These are phyloP conservation scores for Podiceps cristatus DNA, from an alignment of 2,113 vertebrate species.

Conservation along the genomic window DNA sequence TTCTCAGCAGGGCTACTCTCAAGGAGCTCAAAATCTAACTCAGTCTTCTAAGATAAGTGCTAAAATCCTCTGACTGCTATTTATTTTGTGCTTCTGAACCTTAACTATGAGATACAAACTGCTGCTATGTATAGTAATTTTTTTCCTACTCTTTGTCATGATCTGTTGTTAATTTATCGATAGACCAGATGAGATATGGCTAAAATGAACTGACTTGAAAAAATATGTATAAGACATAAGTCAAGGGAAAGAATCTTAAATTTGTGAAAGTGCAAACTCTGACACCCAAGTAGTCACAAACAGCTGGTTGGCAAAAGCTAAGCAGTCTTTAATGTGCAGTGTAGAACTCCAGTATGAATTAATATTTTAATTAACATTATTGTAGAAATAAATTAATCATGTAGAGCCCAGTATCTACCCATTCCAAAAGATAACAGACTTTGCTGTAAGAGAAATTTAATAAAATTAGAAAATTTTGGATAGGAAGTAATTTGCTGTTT, in stretches of 20 bases:
- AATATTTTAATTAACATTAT: not conserved
- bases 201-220: conserved; percentile 27
- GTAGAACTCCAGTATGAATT: not conserved
- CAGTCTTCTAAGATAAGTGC: not conserved
- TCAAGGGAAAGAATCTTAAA: not conserved
- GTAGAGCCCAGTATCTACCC: not conserved
- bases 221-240: conserved; percentile 10
- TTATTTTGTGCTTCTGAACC: not conserved
- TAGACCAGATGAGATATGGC: not conserved
- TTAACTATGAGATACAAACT: conserved; percentile 23
- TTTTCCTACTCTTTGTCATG: not conserved
- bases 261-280: not conserved
- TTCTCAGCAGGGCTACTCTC: too few species aligned
- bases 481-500: not conserved
- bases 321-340: not conserved
- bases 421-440: not conserved
- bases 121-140: not conserved
- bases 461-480: not conserved
- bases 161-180: not conserved
- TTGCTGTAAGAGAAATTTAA: not conserved
- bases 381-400: not conserved
- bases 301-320: not conserved
- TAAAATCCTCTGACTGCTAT: not conserved
- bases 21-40: too few species aligned
- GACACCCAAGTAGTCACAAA: not conserved